Base-by-base conservation (phyloP, 2,113 vertebrate genomes). In the Nerophis ophidion region DNA sequence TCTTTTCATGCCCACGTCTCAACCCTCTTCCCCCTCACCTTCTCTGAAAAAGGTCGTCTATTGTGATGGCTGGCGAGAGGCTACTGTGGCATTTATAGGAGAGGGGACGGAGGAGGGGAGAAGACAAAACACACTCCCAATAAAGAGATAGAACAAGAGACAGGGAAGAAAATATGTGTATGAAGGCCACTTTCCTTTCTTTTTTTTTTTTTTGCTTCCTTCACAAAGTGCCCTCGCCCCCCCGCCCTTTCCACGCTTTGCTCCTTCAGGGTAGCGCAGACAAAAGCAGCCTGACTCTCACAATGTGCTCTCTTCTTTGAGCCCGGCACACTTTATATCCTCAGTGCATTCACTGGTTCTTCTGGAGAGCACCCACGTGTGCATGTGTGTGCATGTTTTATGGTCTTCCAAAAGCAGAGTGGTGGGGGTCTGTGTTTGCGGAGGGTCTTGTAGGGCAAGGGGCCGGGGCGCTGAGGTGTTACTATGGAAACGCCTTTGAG, bases 21-120 rank as follows among this genome's bases (percentile, higher is more conserved):
- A 71, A 64, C 48, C 46, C 33, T 16, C 16, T 8, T 16, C 2
- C 56, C 69, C 58, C 71, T 80, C 69, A 66, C 73, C 8, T 51
- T 74, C 77, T 73, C 75, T 66, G 72, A 87, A 89, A 89, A 87
- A 90, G 90, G 84, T 86, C 78, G 69, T 66, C 84, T 76, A 90
- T 89, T 89, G 88, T 91, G 84, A 81, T 71, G 72, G 74, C 65
- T 55, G 77, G 72, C 81, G 72, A 90, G 89, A 87, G 86, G 86
- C 84, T 89, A 89, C 84, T 82, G 87, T 89, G 87, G 87, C 86
- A 88, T 91, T 91, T 90, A 90, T 89, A 83, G 85, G 81, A 86
- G 85, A 77, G 72, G 60, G 77, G 77, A 65, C 70, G 75, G 75
- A 74, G 80, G 79, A 57, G 61, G 58, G 42, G 42, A 16, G 74